Percentiles rank a stretch among this genome's conserved stretches.
Conservation (phyloP, 2,113 vertebrate species). For the Proteles cristata region DNA sequence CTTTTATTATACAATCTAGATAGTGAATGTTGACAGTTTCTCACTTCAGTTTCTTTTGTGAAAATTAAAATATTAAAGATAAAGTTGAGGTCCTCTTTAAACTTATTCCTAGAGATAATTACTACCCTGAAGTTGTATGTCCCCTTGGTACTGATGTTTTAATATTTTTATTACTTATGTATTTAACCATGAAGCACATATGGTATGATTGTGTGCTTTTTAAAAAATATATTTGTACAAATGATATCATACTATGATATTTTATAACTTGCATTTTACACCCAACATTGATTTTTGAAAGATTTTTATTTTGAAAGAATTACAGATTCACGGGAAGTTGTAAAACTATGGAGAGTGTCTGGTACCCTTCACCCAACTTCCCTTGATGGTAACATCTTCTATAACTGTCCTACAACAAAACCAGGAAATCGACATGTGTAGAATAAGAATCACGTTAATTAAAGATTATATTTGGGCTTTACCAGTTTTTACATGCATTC, state of each 20-base stretch:
- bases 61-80: neutral
- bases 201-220: neutral
- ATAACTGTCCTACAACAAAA: neutral
- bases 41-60: neutral
- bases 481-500: neutral
- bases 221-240: neutral
- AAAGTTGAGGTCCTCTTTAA: neutral
- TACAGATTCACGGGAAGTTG: neutral
- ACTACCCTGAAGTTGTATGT: neutral
- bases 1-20: neutral
- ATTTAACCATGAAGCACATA: neutral
- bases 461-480: neutral
- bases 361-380: neutral
- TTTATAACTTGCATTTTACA: neutral
- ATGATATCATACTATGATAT: neutral
- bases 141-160: neutral
- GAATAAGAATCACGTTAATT: neutral
- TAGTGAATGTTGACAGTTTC: neutral
- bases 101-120: neutral
- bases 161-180: neutral
- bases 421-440: neutral
- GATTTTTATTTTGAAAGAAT: neutral
- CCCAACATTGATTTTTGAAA: neutral
- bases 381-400: neutral
- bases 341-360: neutral